Evolutionary conservation across 1,140 invertebrate species (phyloP).

Genomic region (Aphelinus atriplicis): DNA sequence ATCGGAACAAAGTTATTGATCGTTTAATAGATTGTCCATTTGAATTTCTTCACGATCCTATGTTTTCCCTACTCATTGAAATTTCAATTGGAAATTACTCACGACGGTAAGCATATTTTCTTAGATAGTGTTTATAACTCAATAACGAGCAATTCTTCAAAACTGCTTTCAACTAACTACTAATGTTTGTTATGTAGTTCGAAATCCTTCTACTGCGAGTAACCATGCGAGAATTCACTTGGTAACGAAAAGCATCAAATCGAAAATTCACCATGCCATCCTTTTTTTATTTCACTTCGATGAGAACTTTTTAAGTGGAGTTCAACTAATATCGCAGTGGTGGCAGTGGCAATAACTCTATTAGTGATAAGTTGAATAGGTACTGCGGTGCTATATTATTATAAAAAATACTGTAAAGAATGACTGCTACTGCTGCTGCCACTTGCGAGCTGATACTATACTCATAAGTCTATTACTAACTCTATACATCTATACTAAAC

Average conservation of each 20-base stretch:
- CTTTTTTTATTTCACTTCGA: not conserved
- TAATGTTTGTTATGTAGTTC: too few relatives aligned
- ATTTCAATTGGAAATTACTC: too few relatives aligned
- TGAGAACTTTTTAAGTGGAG: not conserved
- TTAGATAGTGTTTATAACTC: not conserved
- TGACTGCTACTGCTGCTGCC: slow-evolving; percentile 40
- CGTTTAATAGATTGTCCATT: slow-evolving; percentile 48
- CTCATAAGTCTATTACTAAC: slow-evolving; percentile 46
- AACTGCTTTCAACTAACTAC: too few relatives aligned
- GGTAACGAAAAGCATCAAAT: too few relatives aligned
- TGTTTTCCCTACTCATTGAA: slow-evolving; percentile 3
- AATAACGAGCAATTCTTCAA: not conserved
- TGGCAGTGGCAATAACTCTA: slow-evolving; percentile 18
- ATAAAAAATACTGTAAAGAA: slow-evolving; percentile 29
- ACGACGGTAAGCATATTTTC: slow-evolving; percentile 23
- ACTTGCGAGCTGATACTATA: slow-evolving; percentile 25
- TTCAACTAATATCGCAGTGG: slow-evolving; percentile 4
- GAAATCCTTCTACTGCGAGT: too few relatives aligned
- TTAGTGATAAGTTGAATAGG: slow-evolving; percentile 30
- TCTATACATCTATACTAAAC: slow-evolving; percentile 37
- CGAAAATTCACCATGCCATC: too few relatives aligned
- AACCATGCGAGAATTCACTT: too few relatives aligned
- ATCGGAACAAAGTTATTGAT: slow-evolving; percentile 49
- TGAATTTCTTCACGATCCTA: slow-evolving; percentile 38
- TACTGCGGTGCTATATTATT: slow-evolving; percentile 34